Evolutionary conservation across 2,888 invertebrate genomes (phyloP), one percentile per base, ranked within the genome.

Genomic region (Eretmocerus hayati): DNA sequence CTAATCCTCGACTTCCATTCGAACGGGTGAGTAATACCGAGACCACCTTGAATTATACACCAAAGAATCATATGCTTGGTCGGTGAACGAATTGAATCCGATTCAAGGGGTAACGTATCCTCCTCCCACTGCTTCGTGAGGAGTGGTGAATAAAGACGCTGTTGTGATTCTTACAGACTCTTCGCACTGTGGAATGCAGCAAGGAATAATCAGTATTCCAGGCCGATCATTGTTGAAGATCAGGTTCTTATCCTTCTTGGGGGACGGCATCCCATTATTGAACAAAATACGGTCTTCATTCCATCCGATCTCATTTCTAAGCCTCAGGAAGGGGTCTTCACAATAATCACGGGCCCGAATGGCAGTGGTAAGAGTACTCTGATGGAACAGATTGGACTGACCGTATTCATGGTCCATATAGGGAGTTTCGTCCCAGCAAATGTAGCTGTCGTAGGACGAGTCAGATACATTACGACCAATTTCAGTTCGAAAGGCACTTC

Each of bases 291-390:
- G 20, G 74, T 79, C 46, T 88, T 84, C 65, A 85, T 91, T 3
- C 78, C 87, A 0, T 92, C 92, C 66, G 81, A 86, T 62, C 77
- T 80, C 6, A 65, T 71, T 49, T 85, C 85, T 46, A 79, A 81
- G 5, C 67, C 68, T 0, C 64, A 72, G 1, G 72, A 74, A 6
- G 79, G 79, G 15, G 71, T 74, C 11, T 78, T 93, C 20, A 87
- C 87, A 66, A 78, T 95, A 41, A 73, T 94, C 5, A 90, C 90
- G 0, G 94, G 93, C 1, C 90, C 94, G 0, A 95, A 94, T 71
- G 84, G 89, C 2, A 87, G 90, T 62, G 95, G 95, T 3, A 96
- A 95, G 72, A 93, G 90, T 52, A 82, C 93, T 22, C 95, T 89
- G 69, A 75, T 95, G 63, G 93, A 92, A 71, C 90, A 92, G 74